These are phyloP conservation scores for Ursus arctos DNA, from an alignment of 2,113 vertebrate genomes.

Conservation along the genomic window DNA sequence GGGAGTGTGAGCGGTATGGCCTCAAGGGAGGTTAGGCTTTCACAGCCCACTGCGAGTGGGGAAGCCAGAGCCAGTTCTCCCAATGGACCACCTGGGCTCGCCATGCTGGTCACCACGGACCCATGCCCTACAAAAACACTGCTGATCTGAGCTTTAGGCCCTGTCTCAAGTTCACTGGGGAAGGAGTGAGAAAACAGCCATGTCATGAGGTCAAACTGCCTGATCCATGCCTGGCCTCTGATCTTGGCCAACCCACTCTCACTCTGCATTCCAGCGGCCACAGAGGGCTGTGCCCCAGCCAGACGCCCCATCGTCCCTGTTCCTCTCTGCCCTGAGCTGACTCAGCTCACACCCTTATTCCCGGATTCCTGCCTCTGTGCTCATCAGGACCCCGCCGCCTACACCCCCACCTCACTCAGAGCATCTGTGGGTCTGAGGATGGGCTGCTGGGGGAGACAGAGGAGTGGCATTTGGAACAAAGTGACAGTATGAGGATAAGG, in stretches of 20 bases:
- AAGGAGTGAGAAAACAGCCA: not conserved
- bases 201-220: not conserved
- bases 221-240: not conserved
- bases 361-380: not conserved
- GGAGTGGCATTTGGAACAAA: not conserved
- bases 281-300: not conserved
- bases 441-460: not conserved
- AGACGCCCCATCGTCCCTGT: rapidly evolving
- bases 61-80: not conserved
- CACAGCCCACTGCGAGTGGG: not conserved
- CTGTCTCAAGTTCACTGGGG: not conserved
- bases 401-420: not conserved
- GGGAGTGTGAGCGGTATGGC: not conserved
- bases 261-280: not conserved
- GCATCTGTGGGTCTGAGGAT: not conserved
- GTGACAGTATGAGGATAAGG: not conserved
- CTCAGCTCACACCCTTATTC: not conserved
- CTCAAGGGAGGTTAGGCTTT: not conserved
- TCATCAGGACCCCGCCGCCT: not conserved
- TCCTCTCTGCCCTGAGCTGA: not conserved
- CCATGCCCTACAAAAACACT: not conserved
- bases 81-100: not conserved
- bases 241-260: not conserved
- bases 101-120: not conserved
- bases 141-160: not conserved